Conservation (phyloP, 2,113 vertebrate species). For the Leucoraja erinaceus region DNA sequence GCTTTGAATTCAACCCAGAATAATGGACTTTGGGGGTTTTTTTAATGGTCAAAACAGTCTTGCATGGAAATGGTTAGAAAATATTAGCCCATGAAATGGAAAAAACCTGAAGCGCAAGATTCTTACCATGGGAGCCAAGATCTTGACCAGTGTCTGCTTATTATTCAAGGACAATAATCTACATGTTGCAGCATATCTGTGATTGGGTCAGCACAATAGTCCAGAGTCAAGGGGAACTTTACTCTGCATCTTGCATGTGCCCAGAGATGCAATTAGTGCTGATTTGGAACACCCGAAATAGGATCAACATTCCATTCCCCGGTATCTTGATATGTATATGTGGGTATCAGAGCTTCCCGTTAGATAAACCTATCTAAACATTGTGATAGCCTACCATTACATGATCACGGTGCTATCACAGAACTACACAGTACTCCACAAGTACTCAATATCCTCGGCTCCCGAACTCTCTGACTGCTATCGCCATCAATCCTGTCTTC, state of each 20-base stretch:
- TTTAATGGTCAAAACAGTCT: background rate
- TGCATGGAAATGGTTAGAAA: background rate
- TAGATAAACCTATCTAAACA: background rate
- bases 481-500: background rate
- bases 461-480: too few species aligned
- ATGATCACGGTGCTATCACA: background rate
- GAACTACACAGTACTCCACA: background rate
- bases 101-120: background rate
- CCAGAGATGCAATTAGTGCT: background rate
- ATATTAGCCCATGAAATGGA: background rate
- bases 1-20: background rate
- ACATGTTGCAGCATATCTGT: background rate
- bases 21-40: background rate
- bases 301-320: background rate
- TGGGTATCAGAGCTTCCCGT: background rate
- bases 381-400: background rate
- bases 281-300: background rate
- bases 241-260: background rate
- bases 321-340: background rate
- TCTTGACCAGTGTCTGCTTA: background rate
- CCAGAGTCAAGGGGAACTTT: background rate
- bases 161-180: background rate
- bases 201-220: background rate
- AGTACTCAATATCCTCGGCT: background rate
- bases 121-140: conserved; percentile 5